Conservation (phyloP, 2,888 invertebrate genomes). For the Epistrophe eligans region DNA sequence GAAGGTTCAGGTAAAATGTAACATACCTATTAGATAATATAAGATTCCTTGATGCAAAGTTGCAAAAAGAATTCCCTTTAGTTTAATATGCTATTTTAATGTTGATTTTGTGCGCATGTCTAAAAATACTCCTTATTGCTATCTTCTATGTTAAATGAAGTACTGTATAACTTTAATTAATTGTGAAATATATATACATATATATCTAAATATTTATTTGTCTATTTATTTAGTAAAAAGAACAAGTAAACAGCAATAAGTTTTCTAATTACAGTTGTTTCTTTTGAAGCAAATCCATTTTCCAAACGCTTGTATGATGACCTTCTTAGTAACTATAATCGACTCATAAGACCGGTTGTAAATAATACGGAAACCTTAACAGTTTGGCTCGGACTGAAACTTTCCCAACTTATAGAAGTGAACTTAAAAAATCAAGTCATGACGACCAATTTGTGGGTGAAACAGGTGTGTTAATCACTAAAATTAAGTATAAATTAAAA, state of each 20-base stretch:
- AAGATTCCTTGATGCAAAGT: neutral
- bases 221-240: neutral
- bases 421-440: constrained; percentile 97
- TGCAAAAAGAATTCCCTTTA: neutral
- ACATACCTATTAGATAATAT: neutral
- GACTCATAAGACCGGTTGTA: constrained; percentile 95
- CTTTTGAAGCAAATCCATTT: constrained; percentile 93
- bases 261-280: constrained; percentile 78
- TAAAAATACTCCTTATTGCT: neutral
- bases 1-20: constrained; percentile 45
- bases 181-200: neutral
- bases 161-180: neutral
- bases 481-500: neutral
- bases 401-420: constrained; percentile 95
- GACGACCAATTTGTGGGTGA: constrained; percentile 97
- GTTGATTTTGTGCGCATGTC: constrained; percentile 40
- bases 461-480: constrained; percentile 87
- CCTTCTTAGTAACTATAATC: constrained; percentile 97
- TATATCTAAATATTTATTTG: neutral
- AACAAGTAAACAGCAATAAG: neutral
- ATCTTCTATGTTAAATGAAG: neutral
- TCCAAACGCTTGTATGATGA: constrained; percentile 98
- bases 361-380: constrained; percentile 97
- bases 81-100: neutral
- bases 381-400: constrained; percentile 94